A percentile compares a stretch with the other conserved stretches of the same genome.
Conservation (phyloP, 2,888 invertebrate genomes). For the Lamellibrachia columna region DNA sequence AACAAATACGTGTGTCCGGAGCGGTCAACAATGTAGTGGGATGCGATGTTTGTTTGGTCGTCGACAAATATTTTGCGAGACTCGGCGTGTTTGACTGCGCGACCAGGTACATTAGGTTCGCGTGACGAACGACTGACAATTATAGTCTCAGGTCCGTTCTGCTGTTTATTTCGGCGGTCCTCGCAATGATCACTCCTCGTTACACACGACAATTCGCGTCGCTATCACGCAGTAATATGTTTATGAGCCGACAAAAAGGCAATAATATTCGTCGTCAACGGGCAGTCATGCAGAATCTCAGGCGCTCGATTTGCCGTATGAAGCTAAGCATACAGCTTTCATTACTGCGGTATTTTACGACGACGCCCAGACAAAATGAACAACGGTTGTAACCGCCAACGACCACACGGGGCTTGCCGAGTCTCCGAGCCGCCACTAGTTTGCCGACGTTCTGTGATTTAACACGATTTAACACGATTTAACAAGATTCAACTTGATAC, state of each 20-base stretch:
- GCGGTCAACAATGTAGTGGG: background rate
- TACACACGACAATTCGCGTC: background rate
- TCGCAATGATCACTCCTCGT: background rate
- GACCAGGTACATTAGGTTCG: background rate
- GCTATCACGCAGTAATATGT: constrained; percentile 3
- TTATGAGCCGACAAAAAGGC: constrained; percentile 16
- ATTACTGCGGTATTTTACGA: background rate
- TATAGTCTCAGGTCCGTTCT: background rate
- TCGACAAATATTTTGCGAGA: constrained; percentile 5
- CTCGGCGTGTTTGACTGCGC: background rate
- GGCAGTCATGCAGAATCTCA: background rate
- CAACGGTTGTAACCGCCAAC: background rate
- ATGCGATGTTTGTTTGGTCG: background rate
- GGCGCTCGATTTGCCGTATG: background rate
- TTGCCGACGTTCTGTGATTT: background rate
- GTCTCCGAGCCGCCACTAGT: background rate
- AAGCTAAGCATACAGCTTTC: background rate
- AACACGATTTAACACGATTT: too few relatives aligned
- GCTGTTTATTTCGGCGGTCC: background rate
- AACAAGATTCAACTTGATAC: too few relatives aligned
- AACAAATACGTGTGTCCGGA: background rate
- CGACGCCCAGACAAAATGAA: background rate
- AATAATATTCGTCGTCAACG: constrained; percentile 9
- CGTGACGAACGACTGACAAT: background rate
- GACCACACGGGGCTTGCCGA: background rate